Percentiles rank a stretch among this genome's conserved stretches.
Conservation (phyloP, 2,888 invertebrate genomes). For the Achlya flavicornis region DNA sequence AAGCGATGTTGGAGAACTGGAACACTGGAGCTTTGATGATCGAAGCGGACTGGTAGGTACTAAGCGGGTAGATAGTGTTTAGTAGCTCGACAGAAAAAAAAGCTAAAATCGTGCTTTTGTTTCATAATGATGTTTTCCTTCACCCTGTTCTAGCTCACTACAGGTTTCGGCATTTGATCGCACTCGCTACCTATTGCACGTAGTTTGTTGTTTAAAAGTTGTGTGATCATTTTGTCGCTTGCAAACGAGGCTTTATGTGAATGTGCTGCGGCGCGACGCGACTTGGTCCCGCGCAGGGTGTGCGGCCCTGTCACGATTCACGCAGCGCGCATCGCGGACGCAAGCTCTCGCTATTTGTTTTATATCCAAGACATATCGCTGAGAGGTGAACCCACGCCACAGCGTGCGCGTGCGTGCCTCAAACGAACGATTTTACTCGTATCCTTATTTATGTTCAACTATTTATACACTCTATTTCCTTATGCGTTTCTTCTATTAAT, state of each 20-base stretch:
- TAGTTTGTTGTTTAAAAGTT: too few relatives aligned
- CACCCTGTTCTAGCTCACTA: too few relatives aligned
- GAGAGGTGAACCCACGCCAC: slow-evolving; percentile 45
- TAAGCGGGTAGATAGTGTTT: too few relatives aligned
- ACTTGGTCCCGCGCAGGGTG: background rate
- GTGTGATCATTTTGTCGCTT: background rate
- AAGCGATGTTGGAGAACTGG: too few relatives aligned
- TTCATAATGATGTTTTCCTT: too few relatives aligned
- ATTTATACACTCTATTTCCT: slow-evolving; percentile 38
- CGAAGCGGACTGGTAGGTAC: too few relatives aligned
- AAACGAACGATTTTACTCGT: slow-evolving; percentile 35
- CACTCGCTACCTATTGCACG: too few relatives aligned
- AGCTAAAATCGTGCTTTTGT: too few relatives aligned
- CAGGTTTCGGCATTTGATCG: too few relatives aligned
- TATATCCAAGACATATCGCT: slow-evolving; percentile 47
- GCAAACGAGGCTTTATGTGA: background rate
- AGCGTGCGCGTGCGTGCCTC: slow-evolving; percentile 35
- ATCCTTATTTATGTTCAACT: slow-evolving; percentile 41
- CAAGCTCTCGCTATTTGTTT: slow-evolving; percentile 50
- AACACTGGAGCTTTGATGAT: too few relatives aligned
- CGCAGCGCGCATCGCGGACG: slow-evolving; percentile 46
- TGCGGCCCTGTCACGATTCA: slow-evolving; percentile 61
- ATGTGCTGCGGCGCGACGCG: background rate
- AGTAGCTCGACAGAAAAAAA: too few relatives aligned
- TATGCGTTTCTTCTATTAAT: slow-evolving; percentile 12